These are phyloP conservation scores for Hapalemur alaotrensis DNA, from an alignment of 2,797 vertebrate species.

Conservation along the genomic window DNA sequence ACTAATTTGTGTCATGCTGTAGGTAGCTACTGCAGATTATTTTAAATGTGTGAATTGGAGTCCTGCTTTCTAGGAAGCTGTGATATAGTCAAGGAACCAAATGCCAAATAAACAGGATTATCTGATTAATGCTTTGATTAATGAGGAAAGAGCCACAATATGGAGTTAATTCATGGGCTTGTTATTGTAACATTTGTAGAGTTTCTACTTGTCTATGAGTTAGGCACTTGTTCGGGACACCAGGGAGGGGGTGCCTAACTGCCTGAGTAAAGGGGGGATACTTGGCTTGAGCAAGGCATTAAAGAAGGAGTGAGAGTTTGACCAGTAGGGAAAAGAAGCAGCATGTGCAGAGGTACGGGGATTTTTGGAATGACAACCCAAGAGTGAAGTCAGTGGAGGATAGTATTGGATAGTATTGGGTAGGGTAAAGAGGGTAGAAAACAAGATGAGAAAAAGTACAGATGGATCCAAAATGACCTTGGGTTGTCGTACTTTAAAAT, in stretches of 20 bases:
- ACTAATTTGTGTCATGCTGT: not conserved
- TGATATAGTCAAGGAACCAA: not conserved
- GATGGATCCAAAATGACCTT: not conserved
- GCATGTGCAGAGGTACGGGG: not conserved
- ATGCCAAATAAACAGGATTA: not conserved
- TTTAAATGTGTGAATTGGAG: not conserved
- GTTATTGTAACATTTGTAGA: not conserved
- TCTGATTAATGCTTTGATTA: not conserved
- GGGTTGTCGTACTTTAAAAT: not conserved
- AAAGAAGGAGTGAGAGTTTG: not conserved
- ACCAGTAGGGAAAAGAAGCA: not conserved
- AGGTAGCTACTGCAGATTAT: not conserved
- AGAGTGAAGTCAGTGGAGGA: not conserved
- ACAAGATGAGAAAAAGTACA: not conserved
- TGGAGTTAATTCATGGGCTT: slow-evolving; percentile 8
- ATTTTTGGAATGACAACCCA: not conserved
- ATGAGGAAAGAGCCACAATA: not conserved
- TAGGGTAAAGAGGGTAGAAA: not conserved
- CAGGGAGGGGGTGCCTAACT: not conserved
- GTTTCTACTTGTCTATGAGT: not conserved
- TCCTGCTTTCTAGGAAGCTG: slow-evolving; percentile 18
- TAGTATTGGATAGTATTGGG: not conserved
- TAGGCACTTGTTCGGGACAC: not conserved
- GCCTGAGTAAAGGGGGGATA: not conserved
- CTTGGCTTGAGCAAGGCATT: not conserved